Evolutionary conservation across 2,888 invertebrate species (phyloP), one percentile per base, ranked within the genome.

Genomic region (Anaspis maculata): DNA sequence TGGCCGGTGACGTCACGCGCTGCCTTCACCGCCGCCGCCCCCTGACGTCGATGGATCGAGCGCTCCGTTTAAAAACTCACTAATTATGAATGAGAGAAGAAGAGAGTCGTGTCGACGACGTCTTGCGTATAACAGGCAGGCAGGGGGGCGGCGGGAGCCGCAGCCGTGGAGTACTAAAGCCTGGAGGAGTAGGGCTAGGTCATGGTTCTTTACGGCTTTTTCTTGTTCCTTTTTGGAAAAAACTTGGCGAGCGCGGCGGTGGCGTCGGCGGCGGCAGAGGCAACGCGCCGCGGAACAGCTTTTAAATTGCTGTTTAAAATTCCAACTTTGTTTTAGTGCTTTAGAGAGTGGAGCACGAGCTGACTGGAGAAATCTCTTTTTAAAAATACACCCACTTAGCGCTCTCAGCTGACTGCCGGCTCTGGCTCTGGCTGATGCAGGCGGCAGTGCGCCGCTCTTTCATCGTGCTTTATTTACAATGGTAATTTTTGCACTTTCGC

Each of bases 41-140:
- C n/a, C n/a, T n/a, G n/a, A n/a, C n/a, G n/a, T n/a, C 52, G 49
- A 54, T 52, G 49, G 45, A 54, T 52, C 52, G 52, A 49, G 44
- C 39, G 48, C 43, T 57, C 57, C 60, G 60, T 62, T 61, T 61
- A 64, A 64, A 63, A 55, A 58, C 56, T 48, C 52, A 59, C 66
- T 66, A 66, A 66, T 66, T 66, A 66, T 66, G 66, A 66, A 66
- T 66, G 66, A 62, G 39, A 39, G 32, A 49, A n/a, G n/a, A n/a
- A n/a, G n/a, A n/a, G n/a, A n/a, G n/a, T n/a, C n/a, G 45, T 50
- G 48, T 42, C 44, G 47, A 35, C 51, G 54, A 56, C 51, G 55
- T 49, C 52, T 54, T 54, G 53, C 55, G 56, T 54, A 54, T n/a
- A n/a, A n/a, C n/a, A n/a, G n/a, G n/a, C n/a, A n/a, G n/a, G n/a